Evolutionary conservation across 2,113 vertebrate species (phyloP).

Genomic region (Xyliphius kryptos): DNA sequence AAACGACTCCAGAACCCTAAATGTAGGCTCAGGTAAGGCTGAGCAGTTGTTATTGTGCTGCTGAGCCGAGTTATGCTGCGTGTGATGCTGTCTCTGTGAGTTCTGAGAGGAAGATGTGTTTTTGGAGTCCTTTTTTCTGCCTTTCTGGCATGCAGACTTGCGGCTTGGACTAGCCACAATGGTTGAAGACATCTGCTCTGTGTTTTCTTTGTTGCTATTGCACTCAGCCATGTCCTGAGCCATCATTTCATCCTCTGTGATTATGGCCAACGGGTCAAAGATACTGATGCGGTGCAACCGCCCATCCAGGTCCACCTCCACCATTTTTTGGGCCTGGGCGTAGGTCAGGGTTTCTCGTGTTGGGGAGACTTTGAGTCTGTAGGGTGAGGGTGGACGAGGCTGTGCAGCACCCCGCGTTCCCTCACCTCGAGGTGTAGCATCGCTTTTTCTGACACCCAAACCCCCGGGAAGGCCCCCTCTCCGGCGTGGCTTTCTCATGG

Average conservation of each 20-base stretch:
- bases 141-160: constrained; percentile 68
- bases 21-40: constrained; percentile 80
- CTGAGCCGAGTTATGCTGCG: constrained; percentile 54
- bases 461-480: constrained; percentile 67
- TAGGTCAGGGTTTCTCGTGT: constrained; percentile 85
- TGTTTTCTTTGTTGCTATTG: constrained; percentile 98
- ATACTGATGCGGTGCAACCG: constrained; percentile 92
- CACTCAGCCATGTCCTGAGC: constrained; percentile 95
- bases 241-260: constrained; percentile 90
- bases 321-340: constrained; percentile 88
- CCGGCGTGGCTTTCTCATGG: constrained; percentile 91
- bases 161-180: constrained; percentile 69
- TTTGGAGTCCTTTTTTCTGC: constrained; percentile 79
- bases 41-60: constrained; percentile 53
- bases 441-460: constrained; percentile 32
- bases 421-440: constrained; percentile 45
- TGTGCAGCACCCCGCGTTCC: constrained; percentile 61
- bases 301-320: constrained; percentile 94
- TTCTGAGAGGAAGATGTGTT: constrained; percentile 54
- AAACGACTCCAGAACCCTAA: constrained; percentile 76
- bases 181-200: constrained; percentile 76
- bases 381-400: constrained; percentile 80
- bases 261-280: constrained; percentile 88
- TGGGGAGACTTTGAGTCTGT: constrained; percentile 84
- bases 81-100: constrained; percentile 48